Base-by-base conservation (phyloP, 2,888 invertebrate species). In the Stenodema calcarata region DNA sequence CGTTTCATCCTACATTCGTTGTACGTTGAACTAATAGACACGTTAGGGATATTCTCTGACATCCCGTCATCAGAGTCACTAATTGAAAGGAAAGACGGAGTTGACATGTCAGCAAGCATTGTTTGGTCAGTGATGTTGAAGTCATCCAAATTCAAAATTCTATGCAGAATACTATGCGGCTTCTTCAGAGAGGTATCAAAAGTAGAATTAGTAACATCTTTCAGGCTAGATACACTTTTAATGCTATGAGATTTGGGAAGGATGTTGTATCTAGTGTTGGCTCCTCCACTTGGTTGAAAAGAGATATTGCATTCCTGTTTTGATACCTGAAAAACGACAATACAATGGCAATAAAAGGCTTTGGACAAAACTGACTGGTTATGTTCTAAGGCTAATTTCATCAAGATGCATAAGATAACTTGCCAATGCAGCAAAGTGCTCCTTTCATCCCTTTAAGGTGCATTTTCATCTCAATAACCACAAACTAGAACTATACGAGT, bases 21-120 rank as follows among this genome's bases (percentile, higher is more conserved):
- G 78, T 23, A 44, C 16, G 44, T 78, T 0, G 30, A 73, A 41
- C 28, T 73, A 12, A 78, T 42, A 14, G 78, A 23, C 1, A 82
- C 42, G 23, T 69, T 84, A 35, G 84, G 84, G 7, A 44, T 70
- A 28, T 84, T 84, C 18, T 84, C 84, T 11, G 84, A 73, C 75
- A 84, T 84, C 11, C 84, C 84, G 47, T 84, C 84, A 73, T 84
- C 84, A 14, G 84, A 84, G 35, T 84, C 84, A 47, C 84, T 84
- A 16, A 73, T 73, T 9, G 84, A 84, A 6, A 73, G n/a, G 28
- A 84, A 84, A 47, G 84, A 70, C 0, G 50, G 84, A 27, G 62
- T 30, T 1, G 73, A 73, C 73, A 75, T 70, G 14, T 84, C 84
- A 73, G 73, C 70, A n/a, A 84, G n/a, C 84, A 84, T 70, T 0